Evolutionary conservation across 2,888 invertebrate genomes (phyloP).

Genomic region (Notodonta ziczac): DNA sequence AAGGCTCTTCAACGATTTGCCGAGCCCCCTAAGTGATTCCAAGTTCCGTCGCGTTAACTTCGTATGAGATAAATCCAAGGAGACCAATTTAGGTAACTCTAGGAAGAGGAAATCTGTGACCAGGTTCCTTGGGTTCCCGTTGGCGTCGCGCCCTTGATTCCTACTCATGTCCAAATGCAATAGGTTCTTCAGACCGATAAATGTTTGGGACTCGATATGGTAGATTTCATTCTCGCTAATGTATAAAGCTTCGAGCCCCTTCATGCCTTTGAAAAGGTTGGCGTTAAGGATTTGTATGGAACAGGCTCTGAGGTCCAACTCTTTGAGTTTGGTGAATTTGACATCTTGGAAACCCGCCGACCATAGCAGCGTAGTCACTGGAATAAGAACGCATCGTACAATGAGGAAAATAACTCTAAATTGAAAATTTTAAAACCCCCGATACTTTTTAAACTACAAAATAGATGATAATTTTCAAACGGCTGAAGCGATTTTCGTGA

Average conservation of each 20-base stretch:
- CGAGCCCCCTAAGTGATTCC: conserved; percentile 41
- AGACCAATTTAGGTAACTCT: conserved; percentile 45
- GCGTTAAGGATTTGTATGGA: conserved; percentile 72
- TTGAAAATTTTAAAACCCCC: too few relatives aligned
- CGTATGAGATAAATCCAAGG: conserved; percentile 66
- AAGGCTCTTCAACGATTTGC: conserved; percentile 51
- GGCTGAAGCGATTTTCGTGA: too few relatives aligned
- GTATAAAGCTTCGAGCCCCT: conserved; percentile 74
- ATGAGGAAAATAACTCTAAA: too few relatives aligned
- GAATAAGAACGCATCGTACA: conserved; percentile 7
- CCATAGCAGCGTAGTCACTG: conserved; percentile 52
- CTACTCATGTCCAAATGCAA: conserved; percentile 82
- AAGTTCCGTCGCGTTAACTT: conserved; percentile 45
- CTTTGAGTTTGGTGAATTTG: conserved; percentile 64
- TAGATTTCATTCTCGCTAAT: conserved; percentile 81
- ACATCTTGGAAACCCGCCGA: conserved; percentile 49
- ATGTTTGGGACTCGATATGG: conserved; percentile 64
- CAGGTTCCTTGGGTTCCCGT: conserved; percentile 36
- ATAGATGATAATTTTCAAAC: too few relatives aligned
- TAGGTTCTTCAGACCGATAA: conserved; percentile 63
- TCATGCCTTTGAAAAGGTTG: conserved; percentile 73
- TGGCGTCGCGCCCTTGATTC: conserved; percentile 50
- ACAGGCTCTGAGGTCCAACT: conserved; percentile 85
- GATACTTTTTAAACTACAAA: too few relatives aligned
- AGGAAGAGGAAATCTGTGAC: conserved; percentile 41